Conservation (phyloP, 2,113 vertebrate genomes). For the Rhegmatorhina hoffmannsi region DNA sequence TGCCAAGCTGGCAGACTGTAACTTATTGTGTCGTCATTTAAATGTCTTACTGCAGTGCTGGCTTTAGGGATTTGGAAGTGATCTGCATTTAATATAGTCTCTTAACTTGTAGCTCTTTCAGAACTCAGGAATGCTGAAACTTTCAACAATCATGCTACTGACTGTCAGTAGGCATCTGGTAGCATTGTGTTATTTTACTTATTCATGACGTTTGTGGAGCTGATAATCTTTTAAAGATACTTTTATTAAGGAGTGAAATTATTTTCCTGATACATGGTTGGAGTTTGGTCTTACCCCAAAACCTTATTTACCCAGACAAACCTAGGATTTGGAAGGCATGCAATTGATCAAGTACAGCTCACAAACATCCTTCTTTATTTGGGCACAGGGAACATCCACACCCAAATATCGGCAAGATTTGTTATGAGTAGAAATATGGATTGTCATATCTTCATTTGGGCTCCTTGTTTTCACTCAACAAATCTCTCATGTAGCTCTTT, state of each 20-base stretch:
- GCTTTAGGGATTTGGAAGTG: conserved; percentile 37
- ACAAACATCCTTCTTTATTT: not conserved
- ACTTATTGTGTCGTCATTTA: conserved; percentile 54
- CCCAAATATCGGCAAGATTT: not conserved
- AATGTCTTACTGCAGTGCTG: conserved; percentile 39
- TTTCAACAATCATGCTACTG: not conserved
- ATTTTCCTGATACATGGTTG: not conserved
- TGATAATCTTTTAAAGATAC: not conserved
- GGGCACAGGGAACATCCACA: not conserved
- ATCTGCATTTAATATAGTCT: conserved; percentile 50
- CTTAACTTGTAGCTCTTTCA: conserved; percentile 22
- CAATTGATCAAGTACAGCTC: not conserved
- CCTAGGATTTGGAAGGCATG: not conserved
- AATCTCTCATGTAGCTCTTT: not conserved
- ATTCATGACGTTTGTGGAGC: not conserved
- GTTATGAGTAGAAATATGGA: not conserved
- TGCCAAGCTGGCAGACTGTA: conserved; percentile 48
- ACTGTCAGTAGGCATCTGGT: not conserved
- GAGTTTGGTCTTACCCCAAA: not conserved
- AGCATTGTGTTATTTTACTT: not conserved
- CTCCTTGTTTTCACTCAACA: not conserved
- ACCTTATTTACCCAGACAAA: not conserved
- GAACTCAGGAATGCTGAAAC: not conserved
- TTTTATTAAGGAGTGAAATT: not conserved
- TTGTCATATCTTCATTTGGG: not conserved